A percentile compares a stretch with the other conserved stretches of the same genome.
phyloP scores from a whole-genome alignment of 2,888 invertebrate genomes.

The Orthosia cruda region DNA sequence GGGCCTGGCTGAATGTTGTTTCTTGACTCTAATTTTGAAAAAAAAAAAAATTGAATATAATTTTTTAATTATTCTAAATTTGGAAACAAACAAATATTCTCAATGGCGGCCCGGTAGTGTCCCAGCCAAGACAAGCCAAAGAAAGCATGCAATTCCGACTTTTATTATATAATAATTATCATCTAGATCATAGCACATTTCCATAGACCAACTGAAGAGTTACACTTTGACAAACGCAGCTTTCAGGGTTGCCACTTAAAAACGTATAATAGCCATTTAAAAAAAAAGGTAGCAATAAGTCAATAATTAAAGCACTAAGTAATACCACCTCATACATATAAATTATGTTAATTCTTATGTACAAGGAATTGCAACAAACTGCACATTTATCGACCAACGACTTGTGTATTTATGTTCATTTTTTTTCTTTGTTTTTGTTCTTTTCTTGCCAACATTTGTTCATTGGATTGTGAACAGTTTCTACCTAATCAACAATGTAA shows the following conservation, averaged over 20 bases:
- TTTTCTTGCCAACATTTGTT: constrained; percentile 55
- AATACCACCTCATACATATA: constrained; percentile 26
- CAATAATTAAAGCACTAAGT: constrained; percentile 34
- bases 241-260: constrained; percentile 30
- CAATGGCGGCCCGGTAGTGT: neutral
- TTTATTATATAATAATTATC: neutral
- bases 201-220: too few relatives aligned
- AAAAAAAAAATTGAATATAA: neutral
- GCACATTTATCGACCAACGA: constrained; percentile 62
- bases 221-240: constrained; percentile 2
- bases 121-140: neutral
- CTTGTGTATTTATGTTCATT: constrained; percentile 40
- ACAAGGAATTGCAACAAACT: constrained; percentile 61
- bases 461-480: constrained; percentile 73
- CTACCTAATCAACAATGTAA: constrained; percentile 78
- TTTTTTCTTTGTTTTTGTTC: constrained; percentile 56
- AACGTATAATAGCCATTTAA: neutral
- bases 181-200: too few relatives aligned
- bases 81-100: neutral
- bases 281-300: constrained; percentile 5
- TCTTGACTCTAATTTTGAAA: neutral
- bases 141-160: too few relatives aligned
- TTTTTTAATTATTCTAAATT: neutral
- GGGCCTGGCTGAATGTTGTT: neutral
- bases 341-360: constrained; percentile 64